phyloP scores from a whole-genome alignment of 2,797 vertebrate genomes.

The Parambassis ranga region DNA sequence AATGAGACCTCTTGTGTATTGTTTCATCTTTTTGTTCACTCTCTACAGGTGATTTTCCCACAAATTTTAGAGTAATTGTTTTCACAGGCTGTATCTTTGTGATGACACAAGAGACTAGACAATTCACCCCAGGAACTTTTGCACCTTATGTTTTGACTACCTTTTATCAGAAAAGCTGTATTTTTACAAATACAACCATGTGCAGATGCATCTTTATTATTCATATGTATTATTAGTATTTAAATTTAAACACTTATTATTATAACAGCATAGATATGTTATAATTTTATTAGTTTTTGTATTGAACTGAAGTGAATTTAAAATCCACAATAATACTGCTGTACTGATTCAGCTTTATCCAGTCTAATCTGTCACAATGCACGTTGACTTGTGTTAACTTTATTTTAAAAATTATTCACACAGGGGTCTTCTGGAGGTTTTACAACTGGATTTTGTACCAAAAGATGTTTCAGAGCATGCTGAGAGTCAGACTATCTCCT shows the following conservation, averaged over 20 bases:
- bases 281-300: too few species aligned
- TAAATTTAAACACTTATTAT: too few species aligned
- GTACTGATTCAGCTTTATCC: too few species aligned
- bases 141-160: not conserved
- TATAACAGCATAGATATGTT: too few species aligned
- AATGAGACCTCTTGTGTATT: slow-evolving; percentile 45
- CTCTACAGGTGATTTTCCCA: slow-evolving; percentile 25
- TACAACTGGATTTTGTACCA: slow-evolving; percentile 79
- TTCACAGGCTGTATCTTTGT: too few species aligned
- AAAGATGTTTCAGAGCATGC: slow-evolving; percentile 66
- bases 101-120: not conserved
- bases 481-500: slow-evolving; percentile 77
- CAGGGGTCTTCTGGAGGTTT: slow-evolving; percentile 80
- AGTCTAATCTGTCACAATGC: too few species aligned
- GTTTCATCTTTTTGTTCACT: slow-evolving; percentile 20
- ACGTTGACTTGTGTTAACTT: not conserved
- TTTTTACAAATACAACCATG: too few species aligned
- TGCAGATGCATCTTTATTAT: too few species aligned
- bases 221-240: too few species aligned
- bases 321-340: too few species aligned
- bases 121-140: not conserved
- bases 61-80: slow-evolving; percentile 13
- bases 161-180: not conserved
- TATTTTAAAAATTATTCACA: not conserved
- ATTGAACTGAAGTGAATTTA: too few species aligned